Evolutionary conservation across 2,888 invertebrate genomes (phyloP).

Genomic region (Didymodactylos carnosus): DNA sequence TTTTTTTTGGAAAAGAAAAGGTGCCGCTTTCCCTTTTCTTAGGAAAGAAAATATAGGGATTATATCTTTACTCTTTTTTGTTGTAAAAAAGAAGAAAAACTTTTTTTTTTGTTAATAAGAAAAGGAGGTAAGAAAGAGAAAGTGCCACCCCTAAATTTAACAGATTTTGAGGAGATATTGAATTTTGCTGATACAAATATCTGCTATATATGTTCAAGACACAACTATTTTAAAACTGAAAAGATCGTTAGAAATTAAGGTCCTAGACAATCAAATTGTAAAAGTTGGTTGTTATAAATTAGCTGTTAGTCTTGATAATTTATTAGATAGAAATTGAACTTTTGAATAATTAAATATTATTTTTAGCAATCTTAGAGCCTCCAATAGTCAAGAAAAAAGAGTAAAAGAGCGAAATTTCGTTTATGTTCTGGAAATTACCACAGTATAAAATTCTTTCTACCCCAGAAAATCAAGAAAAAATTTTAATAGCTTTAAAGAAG

Average conservation of each 20-base stretch:
- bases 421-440: background rate
- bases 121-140: no score
- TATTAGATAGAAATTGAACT: background rate
- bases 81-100: no score
- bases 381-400: no score
- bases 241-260: background rate
- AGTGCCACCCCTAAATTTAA: no score
- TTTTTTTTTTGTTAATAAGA: no score
- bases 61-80: no score
- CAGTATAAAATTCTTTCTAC: background rate
- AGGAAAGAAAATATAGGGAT: no score
- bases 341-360: background rate
- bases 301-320: background rate
- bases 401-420: background rate
- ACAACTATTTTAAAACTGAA: background rate
- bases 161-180: background rate
- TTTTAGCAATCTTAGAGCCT: no score
- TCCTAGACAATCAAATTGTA: background rate
- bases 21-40: no score
- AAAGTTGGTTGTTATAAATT: no score
- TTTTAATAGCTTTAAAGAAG: background rate
- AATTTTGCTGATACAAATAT: background rate
- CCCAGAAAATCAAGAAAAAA: background rate
- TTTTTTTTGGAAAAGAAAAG: no score
- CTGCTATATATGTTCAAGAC: background rate